Percentiles rank a stretch among this genome's conserved stretches.
Evolutionary conservation across 2,113 vertebrate species (phyloP).

Genomic region (Tragulus kanchil): DNA sequence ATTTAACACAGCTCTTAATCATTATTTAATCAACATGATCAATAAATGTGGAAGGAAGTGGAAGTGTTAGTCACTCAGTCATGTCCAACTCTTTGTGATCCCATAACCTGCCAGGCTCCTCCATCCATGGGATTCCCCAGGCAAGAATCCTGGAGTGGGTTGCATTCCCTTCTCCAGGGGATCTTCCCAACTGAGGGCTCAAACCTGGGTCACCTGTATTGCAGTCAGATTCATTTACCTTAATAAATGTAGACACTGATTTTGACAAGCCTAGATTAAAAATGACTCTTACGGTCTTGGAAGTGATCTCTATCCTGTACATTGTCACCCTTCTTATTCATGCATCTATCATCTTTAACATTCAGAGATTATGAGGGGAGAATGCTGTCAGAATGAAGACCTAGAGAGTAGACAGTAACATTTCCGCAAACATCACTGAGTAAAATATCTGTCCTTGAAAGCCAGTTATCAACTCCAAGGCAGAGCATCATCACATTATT

Average conservation of each 20-base stretch:
- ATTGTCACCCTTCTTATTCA: not conserved
- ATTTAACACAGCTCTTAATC: not conserved
- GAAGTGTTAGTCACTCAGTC: too few relatives aligned
- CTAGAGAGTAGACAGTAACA: not conserved
- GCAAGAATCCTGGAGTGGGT: too few relatives aligned
- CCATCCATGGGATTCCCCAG: too few relatives aligned
- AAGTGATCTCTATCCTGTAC: not conserved
- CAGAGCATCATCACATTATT: not conserved
- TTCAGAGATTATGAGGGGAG: not conserved
- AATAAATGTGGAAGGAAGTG: not conserved
- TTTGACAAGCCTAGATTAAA: constrained; percentile 31
- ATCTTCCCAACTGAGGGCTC: too few relatives aligned
- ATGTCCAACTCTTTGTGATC: too few relatives aligned
- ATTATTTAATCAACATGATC: not conserved
- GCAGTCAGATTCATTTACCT: too few relatives aligned
- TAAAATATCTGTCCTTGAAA: not conserved
- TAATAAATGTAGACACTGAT: not conserved
- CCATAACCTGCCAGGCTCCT: too few relatives aligned
- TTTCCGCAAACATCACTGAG: not conserved
- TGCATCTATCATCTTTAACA: not conserved
- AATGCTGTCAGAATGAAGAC: not conserved
- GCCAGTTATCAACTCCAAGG: not conserved
- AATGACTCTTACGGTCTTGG: not conserved
- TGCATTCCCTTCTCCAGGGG: too few relatives aligned
- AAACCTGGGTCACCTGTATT: too few relatives aligned